Evolutionary conservation across 2,888 invertebrate genomes (phyloP).

Genomic region (Linyphia triangularis): DNA sequence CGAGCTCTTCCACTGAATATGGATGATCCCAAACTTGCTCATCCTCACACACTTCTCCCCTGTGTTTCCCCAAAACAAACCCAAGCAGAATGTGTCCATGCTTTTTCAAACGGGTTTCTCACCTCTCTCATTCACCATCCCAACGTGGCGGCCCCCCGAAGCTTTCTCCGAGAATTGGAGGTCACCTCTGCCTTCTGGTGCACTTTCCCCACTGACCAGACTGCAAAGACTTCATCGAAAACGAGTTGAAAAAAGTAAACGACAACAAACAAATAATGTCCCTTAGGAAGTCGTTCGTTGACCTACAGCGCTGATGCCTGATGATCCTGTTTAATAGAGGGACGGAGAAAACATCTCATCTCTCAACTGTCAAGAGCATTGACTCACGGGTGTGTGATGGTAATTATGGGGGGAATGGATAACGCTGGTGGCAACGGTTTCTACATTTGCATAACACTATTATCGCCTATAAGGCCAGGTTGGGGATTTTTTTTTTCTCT

Average conservation of each 20-base stretch:
- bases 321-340: slow-evolving; percentile 42
- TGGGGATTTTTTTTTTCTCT: background rate
- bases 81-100: background rate
- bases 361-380: slow-evolving; percentile 46
- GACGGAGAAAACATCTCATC: slow-evolving; percentile 17
- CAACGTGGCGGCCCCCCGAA: too few species aligned
- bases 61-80: background rate
- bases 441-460: background rate
- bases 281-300: slow-evolving; percentile 52
- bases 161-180: slow-evolving; percentile 13
- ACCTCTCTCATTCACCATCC: background rate
- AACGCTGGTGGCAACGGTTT: slow-evolving; percentile 46
- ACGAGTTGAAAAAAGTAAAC: slow-evolving; percentile 22
- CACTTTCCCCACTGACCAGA: slow-evolving; percentile 73
- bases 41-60: background rate
- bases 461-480: background rate
- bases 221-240: slow-evolving; percentile 25
- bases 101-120: background rate
- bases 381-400: slow-evolving; percentile 33
- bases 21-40: background rate
- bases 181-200: slow-evolving; percentile 40
- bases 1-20: background rate
- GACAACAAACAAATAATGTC: slow-evolving; percentile 38
- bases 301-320: slow-evolving; percentile 40
- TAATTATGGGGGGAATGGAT: background rate